A percentile compares a stretch with the other conserved stretches of the same genome.
Evolutionary conservation across 2,113 vertebrate species (phyloP).

Genomic region (Macheiramphus alcinus): DNA sequence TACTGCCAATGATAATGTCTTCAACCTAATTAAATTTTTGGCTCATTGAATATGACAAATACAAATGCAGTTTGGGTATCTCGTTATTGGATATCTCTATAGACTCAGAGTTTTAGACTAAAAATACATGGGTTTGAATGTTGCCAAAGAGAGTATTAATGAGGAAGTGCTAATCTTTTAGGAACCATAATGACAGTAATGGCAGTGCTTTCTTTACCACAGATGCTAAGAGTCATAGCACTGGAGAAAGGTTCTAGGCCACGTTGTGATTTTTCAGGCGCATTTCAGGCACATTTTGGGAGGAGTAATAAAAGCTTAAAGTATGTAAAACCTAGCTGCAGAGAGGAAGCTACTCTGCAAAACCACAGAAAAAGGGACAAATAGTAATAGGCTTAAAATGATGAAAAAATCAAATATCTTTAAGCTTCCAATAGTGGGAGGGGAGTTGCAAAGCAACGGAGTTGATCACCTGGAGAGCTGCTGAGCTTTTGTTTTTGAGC

Average conservation of each 20-base stretch:
- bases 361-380: not conserved
- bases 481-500: not conserved
- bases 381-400: not conserved
- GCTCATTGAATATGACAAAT: conserved; percentile 61
- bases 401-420: not conserved
- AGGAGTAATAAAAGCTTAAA: not conserved
- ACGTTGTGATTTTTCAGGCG: fast-evolving
- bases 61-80: conserved; percentile 18
- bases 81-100: not conserved
- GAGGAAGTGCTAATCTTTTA: not conserved
- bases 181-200: not conserved
- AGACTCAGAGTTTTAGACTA: not conserved
- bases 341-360: not conserved
- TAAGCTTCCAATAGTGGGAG: not conserved
- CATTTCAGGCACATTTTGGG: not conserved
- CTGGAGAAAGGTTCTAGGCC: not conserved
- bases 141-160: not conserved
- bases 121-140: conserved; percentile 6
- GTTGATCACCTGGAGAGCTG: not conserved
- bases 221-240: not conserved
- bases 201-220: not conserved
- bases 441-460: not conserved
- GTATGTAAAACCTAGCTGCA: not conserved
- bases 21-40: conserved; percentile 62
- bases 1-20: conserved; percentile 29